Evolutionary conservation across 1,140 invertebrate genomes (phyloP).

Genomic region (Musca vetustissima): DNA sequence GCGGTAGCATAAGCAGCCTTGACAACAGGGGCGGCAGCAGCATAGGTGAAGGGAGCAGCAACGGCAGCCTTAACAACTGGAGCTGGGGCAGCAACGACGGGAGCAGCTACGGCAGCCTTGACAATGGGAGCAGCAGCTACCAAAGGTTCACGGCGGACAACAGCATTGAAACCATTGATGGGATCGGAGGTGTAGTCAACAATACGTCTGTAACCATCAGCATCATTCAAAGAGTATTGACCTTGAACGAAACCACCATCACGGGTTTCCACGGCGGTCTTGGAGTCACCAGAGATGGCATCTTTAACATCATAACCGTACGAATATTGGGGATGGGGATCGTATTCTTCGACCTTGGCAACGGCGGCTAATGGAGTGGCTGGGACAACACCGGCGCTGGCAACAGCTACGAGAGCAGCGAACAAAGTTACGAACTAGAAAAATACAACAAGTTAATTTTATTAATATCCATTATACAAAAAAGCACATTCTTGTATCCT

Average conservation of each 20-base stretch:
- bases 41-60: constrained; percentile 18
- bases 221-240: constrained; percentile 55
- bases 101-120: constrained; percentile 43
- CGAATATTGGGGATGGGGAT: constrained; percentile 68
- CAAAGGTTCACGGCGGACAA: constrained; percentile 52
- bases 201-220: constrained; percentile 56
- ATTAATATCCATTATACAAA: constrained; percentile 18
- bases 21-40: background rate
- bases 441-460: background rate
- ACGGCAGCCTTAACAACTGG: constrained; percentile 42
- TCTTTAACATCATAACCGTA: constrained; percentile 71
- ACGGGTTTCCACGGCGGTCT: constrained; percentile 54
- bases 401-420: constrained; percentile 50
- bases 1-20: background rate
- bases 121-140: constrained; percentile 48
- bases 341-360: constrained; percentile 38
- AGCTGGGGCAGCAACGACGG: constrained; percentile 36
- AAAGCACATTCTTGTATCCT: constrained; percentile 37
- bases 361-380: constrained; percentile 35
- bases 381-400: constrained; percentile 44
- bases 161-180: constrained; percentile 58
- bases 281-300: constrained; percentile 58
- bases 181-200: constrained; percentile 56
- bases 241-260: constrained; percentile 57
- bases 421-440: constrained; percentile 49